Conservation (phyloP, 2,888 invertebrate genomes). For the Quadroppia sp. region DNA sequence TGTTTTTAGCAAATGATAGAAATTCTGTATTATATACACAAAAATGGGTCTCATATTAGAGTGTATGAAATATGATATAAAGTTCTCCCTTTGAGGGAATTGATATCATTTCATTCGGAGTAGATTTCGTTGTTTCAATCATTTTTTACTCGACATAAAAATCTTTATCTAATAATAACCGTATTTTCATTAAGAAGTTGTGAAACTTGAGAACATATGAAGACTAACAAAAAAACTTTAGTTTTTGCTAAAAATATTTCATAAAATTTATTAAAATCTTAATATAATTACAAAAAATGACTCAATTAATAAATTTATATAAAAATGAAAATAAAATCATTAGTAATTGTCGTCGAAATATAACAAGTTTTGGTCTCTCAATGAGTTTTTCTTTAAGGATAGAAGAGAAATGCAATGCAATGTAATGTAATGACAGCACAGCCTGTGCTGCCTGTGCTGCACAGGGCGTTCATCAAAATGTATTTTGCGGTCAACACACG, state of each 20-base stretch:
- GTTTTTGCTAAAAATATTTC: too few species aligned
- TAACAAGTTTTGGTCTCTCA: background rate
- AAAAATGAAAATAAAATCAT: background rate
- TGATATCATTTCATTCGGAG: constrained; percentile 8
- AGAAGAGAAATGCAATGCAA: background rate
- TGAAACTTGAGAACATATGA: background rate
- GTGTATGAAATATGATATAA: background rate
- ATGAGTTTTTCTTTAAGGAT: background rate
- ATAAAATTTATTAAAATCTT: background rate
- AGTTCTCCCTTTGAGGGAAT: constrained; percentile 10
- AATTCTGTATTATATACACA: background rate
- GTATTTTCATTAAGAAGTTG: background rate
- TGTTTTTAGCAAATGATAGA: constrained; percentile 22
- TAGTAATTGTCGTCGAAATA: background rate
- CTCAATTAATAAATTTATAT: background rate
- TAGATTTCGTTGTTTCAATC: constrained; percentile 28
- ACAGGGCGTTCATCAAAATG: background rate
- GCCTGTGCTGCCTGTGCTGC: background rate
- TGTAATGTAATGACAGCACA: constrained; percentile 15
- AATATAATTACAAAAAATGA: too few species aligned
- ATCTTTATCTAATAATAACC: constrained; percentile 3
- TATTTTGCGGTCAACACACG: background rate
- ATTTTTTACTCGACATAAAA: constrained; percentile 4
- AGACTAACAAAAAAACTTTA: too few species aligned
- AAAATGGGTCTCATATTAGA: constrained; percentile 12